phyloP scores from a whole-genome alignment of 2,113 vertebrate species.

The Leucosticte australis region DNA sequence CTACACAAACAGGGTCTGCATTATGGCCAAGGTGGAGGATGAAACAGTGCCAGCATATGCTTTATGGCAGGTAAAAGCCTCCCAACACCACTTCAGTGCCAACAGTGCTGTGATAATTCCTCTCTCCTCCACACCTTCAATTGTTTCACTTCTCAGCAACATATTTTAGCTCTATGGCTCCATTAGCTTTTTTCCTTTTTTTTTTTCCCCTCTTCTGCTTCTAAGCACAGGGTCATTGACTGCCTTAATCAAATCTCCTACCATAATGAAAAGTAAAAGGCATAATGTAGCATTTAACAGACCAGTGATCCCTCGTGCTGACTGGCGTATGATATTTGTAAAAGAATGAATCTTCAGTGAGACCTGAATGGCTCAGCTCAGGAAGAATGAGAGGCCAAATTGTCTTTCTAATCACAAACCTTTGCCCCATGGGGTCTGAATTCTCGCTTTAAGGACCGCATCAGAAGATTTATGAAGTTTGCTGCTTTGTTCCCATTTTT shows the following conservation, averaged over 20 bases:
- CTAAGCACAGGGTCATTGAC: background rate
- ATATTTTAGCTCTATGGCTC: background rate
- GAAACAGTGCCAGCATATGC: background rate
- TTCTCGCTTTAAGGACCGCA: slow-evolving; percentile 35
- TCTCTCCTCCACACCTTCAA: slow-evolving; percentile 1
- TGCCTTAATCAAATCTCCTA: slow-evolving; percentile 26
- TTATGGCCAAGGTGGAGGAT: background rate
- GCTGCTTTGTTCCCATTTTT: slow-evolving; percentile 42
- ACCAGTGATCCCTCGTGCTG: background rate
- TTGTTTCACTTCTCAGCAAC: background rate
- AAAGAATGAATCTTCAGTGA: slow-evolving; percentile 16
- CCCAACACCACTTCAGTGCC: background rate
- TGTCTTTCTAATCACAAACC: slow-evolving; percentile 29
- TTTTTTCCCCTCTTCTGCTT: background rate
- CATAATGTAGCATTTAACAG: slow-evolving; percentile 7
- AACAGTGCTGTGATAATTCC: background rate
- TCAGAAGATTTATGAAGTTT: slow-evolving; percentile 44
- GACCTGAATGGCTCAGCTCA: background rate
- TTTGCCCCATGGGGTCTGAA: slow-evolving; percentile 31
- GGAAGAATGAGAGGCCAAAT: slow-evolving; percentile 13
- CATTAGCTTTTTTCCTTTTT: fast-evolving
- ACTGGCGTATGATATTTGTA: slow-evolving; percentile 5
- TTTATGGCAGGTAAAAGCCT: background rate
- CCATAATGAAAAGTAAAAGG: slow-evolving; percentile 12
- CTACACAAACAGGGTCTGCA: background rate